These are phyloP conservation scores for Spodoptera littoralis DNA, from an alignment of 2,888 invertebrate species.

Conservation along the genomic window DNA sequence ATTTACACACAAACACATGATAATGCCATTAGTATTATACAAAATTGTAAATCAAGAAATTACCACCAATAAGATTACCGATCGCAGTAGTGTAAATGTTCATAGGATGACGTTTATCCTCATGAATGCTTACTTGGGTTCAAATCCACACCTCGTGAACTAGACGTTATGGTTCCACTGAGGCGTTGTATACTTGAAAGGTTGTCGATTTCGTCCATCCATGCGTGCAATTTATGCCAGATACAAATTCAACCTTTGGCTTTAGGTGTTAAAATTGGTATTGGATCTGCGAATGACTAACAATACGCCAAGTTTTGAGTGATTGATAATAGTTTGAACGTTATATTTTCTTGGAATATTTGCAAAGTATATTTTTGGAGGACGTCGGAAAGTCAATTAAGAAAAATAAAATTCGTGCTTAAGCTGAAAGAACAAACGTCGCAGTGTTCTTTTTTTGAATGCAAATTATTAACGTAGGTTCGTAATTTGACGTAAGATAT, in stretches of 20 bases:
- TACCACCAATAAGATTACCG: background rate
- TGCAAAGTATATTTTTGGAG: too few relatives aligned
- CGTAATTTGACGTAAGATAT: too few relatives aligned
- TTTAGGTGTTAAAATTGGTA: constrained; percentile 2
- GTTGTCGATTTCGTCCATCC: constrained; percentile 19
- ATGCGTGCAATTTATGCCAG: constrained; percentile 8
- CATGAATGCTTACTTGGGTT: constrained; percentile 29
- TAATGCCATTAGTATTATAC: too few relatives aligned
- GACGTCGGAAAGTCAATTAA: too few relatives aligned
- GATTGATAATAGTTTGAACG: too few relatives aligned
- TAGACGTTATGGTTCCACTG: constrained; percentile 5
- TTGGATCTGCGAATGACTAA: background rate
- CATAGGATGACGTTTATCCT: constrained; percentile 1
- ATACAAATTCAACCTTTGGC: background rate
- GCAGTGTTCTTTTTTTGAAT: too few relatives aligned
- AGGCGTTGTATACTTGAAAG: constrained; percentile 29
- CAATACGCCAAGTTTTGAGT: too few relatives aligned
- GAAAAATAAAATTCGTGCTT: too few relatives aligned
- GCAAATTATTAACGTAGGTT: too few relatives aligned
- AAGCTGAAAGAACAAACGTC: too few relatives aligned
- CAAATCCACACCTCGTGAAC: constrained; percentile 25
- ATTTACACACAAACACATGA: too few relatives aligned
- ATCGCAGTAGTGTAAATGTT: background rate
- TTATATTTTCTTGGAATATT: too few relatives aligned
- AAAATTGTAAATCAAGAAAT: background rate